Evolutionary conservation across 2,797 vertebrate species (phyloP), one percentile per base, ranked within the genome.

Genomic region (Nannoperca australis): DNA sequence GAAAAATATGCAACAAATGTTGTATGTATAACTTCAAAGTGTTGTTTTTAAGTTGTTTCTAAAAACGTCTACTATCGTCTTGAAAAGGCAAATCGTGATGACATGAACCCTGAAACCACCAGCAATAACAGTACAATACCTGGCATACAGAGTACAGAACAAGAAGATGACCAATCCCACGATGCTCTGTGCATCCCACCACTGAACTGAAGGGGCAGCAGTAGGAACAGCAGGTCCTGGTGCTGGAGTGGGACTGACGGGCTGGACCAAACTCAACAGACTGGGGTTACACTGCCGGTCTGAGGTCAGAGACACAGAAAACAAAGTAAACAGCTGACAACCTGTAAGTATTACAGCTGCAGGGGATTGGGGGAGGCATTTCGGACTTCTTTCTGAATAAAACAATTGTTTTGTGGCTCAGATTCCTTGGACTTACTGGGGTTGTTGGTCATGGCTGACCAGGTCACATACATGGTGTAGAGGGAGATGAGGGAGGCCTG

Each of bases 401-500:
- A 30, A 50, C 54, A 13, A 11, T 15, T 20, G 27, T 30, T 32
- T 7, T 3, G 59, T 2, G 53, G 54, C 40, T 45, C 24, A 22
- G 54, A 40, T 1, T 51, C 17, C 20, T 27, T 9, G 56, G 53
- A 93, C 96, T 97, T 87, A 98, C 97, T 91, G 0, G 97, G 97
- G 77, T 98, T 96, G 1, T 97, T 99, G 87, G 94, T 95, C 93
- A 99, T 95, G 83, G 97, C 96, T 0, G 95, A 92, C 97, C 97
- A 99, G 89, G 97, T 98, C 88, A 99, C 42, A 2, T 96, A 99
- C 94, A 97, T 85, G 78, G 97, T 97, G 88, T 99, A 99, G 13
- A 98, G 94, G 0, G 96, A 95, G 93, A 98, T 95, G 82, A 96
- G 77, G 0, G 97, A 98, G 0, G 97, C 95, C 91, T 99, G 97